Evolutionary conservation across 2,888 invertebrate genomes (phyloP).

Genomic region (Phoenoteleia sp.): DNA sequence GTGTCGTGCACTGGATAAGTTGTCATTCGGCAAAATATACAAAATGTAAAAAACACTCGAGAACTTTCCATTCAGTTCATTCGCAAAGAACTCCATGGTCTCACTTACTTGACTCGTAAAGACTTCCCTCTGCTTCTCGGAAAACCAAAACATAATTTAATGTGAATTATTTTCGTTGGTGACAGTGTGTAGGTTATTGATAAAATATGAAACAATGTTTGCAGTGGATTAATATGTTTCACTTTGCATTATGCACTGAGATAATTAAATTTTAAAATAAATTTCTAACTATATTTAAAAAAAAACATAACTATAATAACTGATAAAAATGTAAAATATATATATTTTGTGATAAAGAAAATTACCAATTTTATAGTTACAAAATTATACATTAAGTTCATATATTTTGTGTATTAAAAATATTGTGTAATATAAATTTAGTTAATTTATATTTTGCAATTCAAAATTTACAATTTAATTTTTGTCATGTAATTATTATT

Average conservation of each 20-base stretch:
- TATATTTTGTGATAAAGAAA: too few species aligned
- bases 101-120: conserved; percentile 85
- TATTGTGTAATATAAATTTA: background rate
- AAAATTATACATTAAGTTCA: too few species aligned
- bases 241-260: background rate
- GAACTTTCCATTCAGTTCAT: conserved; percentile 80
- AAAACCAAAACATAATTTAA: conserved; percentile 85
- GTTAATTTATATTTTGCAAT: too few species aligned
- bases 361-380: too few species aligned
- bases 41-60: conserved; percentile 75
- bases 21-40: conserved; percentile 74
- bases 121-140: conserved; percentile 85
- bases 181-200: conserved; percentile 47
- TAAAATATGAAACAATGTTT: conserved; percentile 63
- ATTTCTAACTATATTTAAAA: too few species aligned
- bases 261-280: background rate
- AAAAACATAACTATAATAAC: too few species aligned
- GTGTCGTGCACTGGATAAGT: conserved; percentile 56
- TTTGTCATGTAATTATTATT: too few species aligned
- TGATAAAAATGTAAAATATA: too few species aligned
- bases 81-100: conserved; percentile 80
- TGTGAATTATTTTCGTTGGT: conserved; percentile 78
- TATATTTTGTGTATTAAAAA: background rate
- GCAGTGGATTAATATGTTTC: conserved; percentile 43
- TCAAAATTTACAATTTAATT: too few species aligned